Evolutionary conservation across 2,888 invertebrate genomes (phyloP).

Genomic region (Apotomis capreana): DNA sequence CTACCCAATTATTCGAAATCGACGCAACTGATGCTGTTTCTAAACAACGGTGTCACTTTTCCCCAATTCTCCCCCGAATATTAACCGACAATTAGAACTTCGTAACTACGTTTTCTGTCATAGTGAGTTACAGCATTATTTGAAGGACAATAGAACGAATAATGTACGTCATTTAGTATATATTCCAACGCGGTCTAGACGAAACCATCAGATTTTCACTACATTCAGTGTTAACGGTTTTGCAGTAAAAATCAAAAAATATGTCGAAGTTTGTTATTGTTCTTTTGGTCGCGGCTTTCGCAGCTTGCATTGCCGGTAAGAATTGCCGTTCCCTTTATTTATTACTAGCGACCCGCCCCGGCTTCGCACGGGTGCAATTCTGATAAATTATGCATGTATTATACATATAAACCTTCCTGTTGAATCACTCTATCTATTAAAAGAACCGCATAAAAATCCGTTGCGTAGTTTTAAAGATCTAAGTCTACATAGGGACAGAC

Average conservation of each 20-base stretch:
- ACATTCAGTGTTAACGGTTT: constrained; percentile 7
- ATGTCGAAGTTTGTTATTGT: constrained; percentile 33
- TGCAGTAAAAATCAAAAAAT: constrained; percentile 1
- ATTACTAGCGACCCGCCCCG: neutral
- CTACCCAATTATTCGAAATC: too few relatives aligned
- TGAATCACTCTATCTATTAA: too few relatives aligned
- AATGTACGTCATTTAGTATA: constrained; percentile 9
- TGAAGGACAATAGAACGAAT: neutral
- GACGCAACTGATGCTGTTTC: too few relatives aligned
- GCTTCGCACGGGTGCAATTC: too few relatives aligned
- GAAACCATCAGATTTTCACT: constrained; percentile 12
- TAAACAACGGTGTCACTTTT: neutral
- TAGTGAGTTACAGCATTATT: neutral
- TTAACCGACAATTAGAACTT: neutral
- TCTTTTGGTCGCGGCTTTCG: constrained; percentile 22
- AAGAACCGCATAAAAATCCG: too few relatives aligned
- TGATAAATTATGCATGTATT: too few relatives aligned
- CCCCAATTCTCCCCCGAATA: neutral
- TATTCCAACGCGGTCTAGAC: neutral
- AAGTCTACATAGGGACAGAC: too few relatives aligned
- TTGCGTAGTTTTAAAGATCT: too few relatives aligned
- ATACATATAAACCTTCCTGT: too few relatives aligned
- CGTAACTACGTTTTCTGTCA: neutral
- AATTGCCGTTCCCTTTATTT: neutral
- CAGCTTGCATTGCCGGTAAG: constrained; percentile 23